Conservation (phyloP, 2,113 vertebrate genomes). For the Hipposideros armiger region DNA sequence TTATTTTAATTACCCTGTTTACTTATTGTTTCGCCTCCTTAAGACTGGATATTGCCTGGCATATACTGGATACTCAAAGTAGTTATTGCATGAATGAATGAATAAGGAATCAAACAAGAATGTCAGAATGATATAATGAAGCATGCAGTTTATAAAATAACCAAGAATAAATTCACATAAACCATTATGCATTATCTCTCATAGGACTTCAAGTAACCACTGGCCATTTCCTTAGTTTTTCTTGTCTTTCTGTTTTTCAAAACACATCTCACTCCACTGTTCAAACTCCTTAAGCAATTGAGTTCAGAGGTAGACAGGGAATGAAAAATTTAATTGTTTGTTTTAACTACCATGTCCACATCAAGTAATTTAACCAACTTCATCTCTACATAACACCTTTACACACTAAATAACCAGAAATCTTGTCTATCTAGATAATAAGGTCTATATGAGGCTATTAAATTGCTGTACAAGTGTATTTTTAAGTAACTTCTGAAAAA, state of each 20-base stretch:
- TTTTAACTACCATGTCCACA: conserved; percentile 8
- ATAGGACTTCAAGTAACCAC: background rate
- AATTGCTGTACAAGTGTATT: conserved; percentile 71
- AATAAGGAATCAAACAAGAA: background rate
- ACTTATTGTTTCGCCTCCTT: background rate
- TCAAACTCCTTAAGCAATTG: background rate
- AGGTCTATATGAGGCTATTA: conserved; percentile 65
- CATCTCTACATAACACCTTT: conserved; percentile 64
- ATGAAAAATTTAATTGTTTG: background rate
- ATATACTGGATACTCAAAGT: background rate
- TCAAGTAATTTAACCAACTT: conserved; percentile 41
- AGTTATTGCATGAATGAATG: background rate
- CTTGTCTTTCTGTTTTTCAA: background rate
- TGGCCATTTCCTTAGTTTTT: background rate
- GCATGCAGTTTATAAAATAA: background rate
- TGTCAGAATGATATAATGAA: background rate
- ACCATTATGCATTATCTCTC: background rate
- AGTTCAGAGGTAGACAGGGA: background rate
- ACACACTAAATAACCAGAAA: background rate
- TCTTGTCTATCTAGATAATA: conserved; percentile 72
- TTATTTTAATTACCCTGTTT: background rate
- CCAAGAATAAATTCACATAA: background rate
- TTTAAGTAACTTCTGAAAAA: conserved; percentile 71
- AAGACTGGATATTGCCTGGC: background rate
- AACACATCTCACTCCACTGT: background rate